A percentile compares a stretch with the other conserved stretches of the same genome.
phyloP scores from a whole-genome alignment of 2,113 vertebrate species.

The Crotalus horridus region DNA sequence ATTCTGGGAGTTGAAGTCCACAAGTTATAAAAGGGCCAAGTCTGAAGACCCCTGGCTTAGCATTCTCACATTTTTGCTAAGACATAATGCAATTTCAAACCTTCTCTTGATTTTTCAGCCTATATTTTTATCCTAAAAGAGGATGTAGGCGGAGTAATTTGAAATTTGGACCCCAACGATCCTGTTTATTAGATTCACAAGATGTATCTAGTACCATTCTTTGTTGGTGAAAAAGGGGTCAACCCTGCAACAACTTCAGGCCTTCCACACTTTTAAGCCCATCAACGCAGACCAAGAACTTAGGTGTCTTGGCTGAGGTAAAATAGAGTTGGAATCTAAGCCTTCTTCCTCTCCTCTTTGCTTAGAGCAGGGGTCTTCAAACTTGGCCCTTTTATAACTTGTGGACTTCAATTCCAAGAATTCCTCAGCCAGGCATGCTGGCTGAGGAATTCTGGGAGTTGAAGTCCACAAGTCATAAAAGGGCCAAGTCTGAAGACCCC shows the following conservation, averaged over 20 bases:
- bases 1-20: too few species aligned
- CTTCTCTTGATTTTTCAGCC: not conserved
- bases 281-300: not conserved
- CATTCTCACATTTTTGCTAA: not conserved
- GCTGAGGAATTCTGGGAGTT: too few species aligned
- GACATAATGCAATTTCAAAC: not conserved
- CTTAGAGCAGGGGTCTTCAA: not conserved
- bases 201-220: not conserved
- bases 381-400: too few species aligned
- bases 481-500: too few species aligned
- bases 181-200: not conserved
- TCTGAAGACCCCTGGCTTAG: too few species aligned
- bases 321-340: not conserved
- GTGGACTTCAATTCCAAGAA: too few species aligned
- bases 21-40: too few species aligned
- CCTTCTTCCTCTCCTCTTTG: not conserved
- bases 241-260: not conserved
- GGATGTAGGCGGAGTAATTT: not conserved
- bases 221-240: not conserved
- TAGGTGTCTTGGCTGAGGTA: not conserved
- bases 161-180: not conserved
- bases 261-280: not conserved
- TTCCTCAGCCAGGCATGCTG: too few species aligned
- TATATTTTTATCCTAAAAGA: not conserved
- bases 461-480: too few species aligned